These are phyloP conservation scores for Anolis carolinensis DNA, from an alignment of 2,113 vertebrate genomes.

Conservation along the genomic window DNA sequence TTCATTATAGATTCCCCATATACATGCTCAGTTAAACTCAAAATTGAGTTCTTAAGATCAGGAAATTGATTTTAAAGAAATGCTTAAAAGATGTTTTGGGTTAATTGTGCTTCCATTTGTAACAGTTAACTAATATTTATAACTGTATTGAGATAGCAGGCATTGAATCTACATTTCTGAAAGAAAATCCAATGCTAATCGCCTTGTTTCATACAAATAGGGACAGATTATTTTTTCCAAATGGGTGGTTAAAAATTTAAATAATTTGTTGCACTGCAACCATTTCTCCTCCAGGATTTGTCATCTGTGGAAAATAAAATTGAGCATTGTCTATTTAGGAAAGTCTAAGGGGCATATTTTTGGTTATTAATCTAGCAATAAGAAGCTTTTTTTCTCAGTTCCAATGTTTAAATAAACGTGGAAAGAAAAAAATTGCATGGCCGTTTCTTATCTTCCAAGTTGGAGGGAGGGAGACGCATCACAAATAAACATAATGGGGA, in stretches of 20 bases:
- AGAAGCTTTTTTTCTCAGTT: background rate
- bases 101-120: background rate
- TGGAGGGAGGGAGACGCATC: too few relatives aligned
- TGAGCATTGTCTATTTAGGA: background rate
- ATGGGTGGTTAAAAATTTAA: background rate
- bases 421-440: background rate
- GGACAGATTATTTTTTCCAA: background rate
- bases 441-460: background rate
- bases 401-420: background rate
- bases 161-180: background rate
- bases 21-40: background rate
- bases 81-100: background rate
- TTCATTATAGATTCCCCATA: background rate
- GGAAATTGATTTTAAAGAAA: background rate
- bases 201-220: background rate
- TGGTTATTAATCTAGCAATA: background rate
- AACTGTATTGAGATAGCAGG: background rate
- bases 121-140: background rate
- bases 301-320: background rate
- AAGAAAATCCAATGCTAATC: background rate
- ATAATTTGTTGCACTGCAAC: background rate
- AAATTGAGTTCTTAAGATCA: background rate
- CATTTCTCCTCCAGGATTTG: background rate
- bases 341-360: background rate
- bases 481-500: background rate